Evolutionary conservation across 1,140 invertebrate genomes (phyloP).

Genomic region (Brachionus calyciflorus): DNA sequence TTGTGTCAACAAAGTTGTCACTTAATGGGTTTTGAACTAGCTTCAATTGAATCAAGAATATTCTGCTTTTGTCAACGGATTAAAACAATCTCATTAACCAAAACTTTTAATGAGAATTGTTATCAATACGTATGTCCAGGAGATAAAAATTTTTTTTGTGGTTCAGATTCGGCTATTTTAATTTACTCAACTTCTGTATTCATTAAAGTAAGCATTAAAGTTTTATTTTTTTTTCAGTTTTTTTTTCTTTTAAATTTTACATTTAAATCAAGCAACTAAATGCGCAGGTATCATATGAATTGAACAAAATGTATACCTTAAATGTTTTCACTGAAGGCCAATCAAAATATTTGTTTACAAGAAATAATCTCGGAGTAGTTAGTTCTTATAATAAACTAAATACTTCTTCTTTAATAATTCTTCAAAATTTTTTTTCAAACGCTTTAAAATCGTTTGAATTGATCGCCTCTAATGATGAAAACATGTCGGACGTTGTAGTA

Average conservation of each 20-base stretch:
- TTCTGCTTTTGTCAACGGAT: background rate
- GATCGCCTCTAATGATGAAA: background rate
- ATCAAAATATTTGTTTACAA: background rate
- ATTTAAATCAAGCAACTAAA: no score
- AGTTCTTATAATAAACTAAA: background rate
- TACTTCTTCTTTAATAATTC: background rate
- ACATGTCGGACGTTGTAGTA: background rate
- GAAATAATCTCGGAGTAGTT: background rate
- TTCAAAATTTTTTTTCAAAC: background rate
- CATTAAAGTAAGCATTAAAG: background rate
- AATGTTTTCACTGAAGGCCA: background rate
- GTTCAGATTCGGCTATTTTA: background rate
- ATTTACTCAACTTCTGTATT: conserved; percentile 6
- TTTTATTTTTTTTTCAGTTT: background rate
- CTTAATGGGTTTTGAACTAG: conserved; percentile 12
- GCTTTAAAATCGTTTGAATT: background rate
- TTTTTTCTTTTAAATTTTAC: no score
- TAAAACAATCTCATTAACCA: background rate
- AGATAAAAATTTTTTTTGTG: conserved; percentile 30
- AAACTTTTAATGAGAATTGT: background rate
- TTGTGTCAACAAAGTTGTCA: background rate
- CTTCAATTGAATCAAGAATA: background rate
- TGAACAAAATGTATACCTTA: background rate
- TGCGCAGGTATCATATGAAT: background rate
- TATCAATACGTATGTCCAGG: background rate